Evolutionary conservation across 2,113 vertebrate genomes (phyloP), one percentile per base, ranked within the genome.

Genomic region (Larimichthys crocea): DNA sequence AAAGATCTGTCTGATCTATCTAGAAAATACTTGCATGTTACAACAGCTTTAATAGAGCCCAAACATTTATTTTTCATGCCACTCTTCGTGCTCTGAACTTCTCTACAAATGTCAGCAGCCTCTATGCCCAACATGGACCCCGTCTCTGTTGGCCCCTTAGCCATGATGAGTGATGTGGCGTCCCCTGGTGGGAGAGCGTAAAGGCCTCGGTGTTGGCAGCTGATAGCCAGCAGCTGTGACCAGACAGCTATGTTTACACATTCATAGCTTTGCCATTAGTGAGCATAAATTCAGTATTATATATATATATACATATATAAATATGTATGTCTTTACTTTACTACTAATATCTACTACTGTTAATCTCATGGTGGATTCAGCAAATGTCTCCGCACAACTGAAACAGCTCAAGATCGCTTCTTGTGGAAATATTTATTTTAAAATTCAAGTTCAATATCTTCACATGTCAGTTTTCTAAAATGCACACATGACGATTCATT

Each of bases 171-270:
- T 79, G 80, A 91, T 88, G 74, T 93, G 92, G 93, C 90, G 83
- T 71, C 92, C 93, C 92, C 94, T 94, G 67, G 86, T 89, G 95
- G 91, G 86, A 81, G 71, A 71, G 66, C 14, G 29, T 31, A 50
- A 82, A 78, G 56, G 46, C 52, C 62, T 22, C 12, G 22, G 60
- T 74, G 79, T 84, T 90, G 76, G 83, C 86, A 91, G 78, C 76
- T 82, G 65, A 79, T 19, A 17, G 15, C 31, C 57, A 87, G 68
- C 88, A 92, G 88, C 91, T 91, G 76, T 75, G 60, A 79, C 29
- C 76, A 75, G 53, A 73, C 50, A 22, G 63, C 82, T 88, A 82
- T 85, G 82, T 76, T 82, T 86, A 91, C 63, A 85, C 82, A 80
- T 10, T 83, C 61, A 82, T 83, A 65, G n/a, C 57, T 75, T 22